Evolutionary conservation across 2,888 invertebrate species (phyloP), one percentile per base, ranked within the genome.

Genomic region (Epirrita christyi): DNA sequence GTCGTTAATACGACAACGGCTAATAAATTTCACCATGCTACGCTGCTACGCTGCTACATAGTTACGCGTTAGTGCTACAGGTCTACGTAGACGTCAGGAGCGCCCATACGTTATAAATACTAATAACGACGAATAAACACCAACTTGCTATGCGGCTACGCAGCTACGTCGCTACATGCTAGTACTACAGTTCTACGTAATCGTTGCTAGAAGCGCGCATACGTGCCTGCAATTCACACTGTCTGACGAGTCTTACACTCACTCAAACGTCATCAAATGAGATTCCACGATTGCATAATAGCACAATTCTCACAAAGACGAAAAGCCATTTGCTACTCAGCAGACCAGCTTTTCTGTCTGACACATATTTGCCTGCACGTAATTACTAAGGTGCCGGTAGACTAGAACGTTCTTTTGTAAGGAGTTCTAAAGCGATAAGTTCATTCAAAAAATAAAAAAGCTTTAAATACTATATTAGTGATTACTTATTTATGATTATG

Each of bases 281-380:
- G 55, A 51, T 54, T 43, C 34, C 48, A 55, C 43, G 55, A 60
- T 49, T 55, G 55, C 60, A 53, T 55, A 60, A 60, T 55, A 52
- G 49, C 48, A 55, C 47, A 49, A 46, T 55, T 45, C 37, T 43
- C 42, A 36, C 55, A 51, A 55, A 51, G 59, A 52, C 42, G 54
- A 47, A 45, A 44, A 53, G 49, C 55, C 41, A 55, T 55, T 60
- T 56, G 52, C 48, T 55, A 47, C 51, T 59, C 47, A 55, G 37
- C 46, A 46, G 55, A 43, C 43, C 46, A 28, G 55, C 27, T 53
- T 59, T 58, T 55, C 60, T 54, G 49, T 59, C 53, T 59, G 55
- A 46, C 57, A 61, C 63, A 63, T 49, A 61, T 67, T 59, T 50
- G 59, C 46, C 52, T 50, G 61, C 56, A 50, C 48, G 65, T 67